Base-by-base conservation (phyloP, 2,797 vertebrate species). In the Sebastes elongatus region DNA sequence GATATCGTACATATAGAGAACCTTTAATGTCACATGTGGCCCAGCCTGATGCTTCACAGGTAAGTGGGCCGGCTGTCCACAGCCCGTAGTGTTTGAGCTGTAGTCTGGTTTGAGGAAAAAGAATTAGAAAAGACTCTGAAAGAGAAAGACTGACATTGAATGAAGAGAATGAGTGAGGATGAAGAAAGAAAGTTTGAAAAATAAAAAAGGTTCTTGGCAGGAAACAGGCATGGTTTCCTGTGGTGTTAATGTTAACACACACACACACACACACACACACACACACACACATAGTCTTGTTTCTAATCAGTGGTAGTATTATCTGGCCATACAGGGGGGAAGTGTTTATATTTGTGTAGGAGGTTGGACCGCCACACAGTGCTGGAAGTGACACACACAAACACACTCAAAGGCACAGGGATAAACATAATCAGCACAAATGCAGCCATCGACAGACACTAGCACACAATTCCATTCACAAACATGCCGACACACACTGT, bases 191-290 rank as follows among this genome's bases (percentile, higher is more conserved):
- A 78, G 74, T 80, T 55, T 78, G 62, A 86, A 86, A 87, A 85
- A 89, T 76, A 78, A 33, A 84, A 81, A 23, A 33, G 68, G 64
- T 86, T 92, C 87, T 86, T 83, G 71, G 74, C 90, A 95, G 95
- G 94, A 96, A 95, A 88, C 91, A 90, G 91, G 84, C 87, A 92
- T 53, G 69, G 91, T 89, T 96, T 96, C 94, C 94, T 94, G 92
- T 83, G 71, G 75, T 62, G 76, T 53, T 53, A 53, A 53, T 53
- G 49, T 53, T 53, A 22, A 80, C 49, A 72, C 74, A 75, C 65
- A 62, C 77, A 61, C 74, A 27, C 27, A 75, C 65, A 62, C 77
- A 61, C 73, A 80, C n/a, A n/a, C n/a, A n/a, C n/a, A n/a, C n/a
- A 23, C 27, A 27, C 27, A 75, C 65, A 62, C 77, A 61, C 73